Evolutionary conservation across 2,888 invertebrate species (phyloP), one percentile per base, ranked within the genome.

Genomic region (Conops quadrifasciatus): DNA sequence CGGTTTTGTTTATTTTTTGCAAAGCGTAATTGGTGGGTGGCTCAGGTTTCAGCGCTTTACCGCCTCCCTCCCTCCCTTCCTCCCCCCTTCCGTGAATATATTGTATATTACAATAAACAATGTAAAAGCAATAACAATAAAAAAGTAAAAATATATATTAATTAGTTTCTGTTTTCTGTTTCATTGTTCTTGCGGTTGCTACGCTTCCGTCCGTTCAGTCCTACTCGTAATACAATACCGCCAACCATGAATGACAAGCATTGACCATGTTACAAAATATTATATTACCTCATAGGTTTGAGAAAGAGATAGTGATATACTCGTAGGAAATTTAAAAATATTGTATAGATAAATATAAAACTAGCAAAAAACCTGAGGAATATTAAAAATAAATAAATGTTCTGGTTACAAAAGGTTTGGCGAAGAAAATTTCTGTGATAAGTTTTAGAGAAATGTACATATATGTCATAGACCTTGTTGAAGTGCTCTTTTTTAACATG

Each of bases 201-300:
- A 13, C 13, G 28, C 36, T n/a, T 2, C n/a, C 28, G 15, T 15
- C 36, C 19, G 59, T 59, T 24, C 15, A 16, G 49, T 21, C 11
- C 36, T 60, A 15, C 19, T 28, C n/a, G 1, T 53, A 24, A 53
- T 21, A 24, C 58, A 15, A 24, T 24, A 15, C 15, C 58, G 24
- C 3, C 49, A 19, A 49, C 49, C 2, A 49, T 19, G 49, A 49
- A 19, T 62, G 62, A 15, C 2, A 19, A n/a, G 7, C 45, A 36
- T 62, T 21, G 62, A 24, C 62, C 62, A 21, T 62, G 62, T 62
- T 24, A 19, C 4, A 21, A 62, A 62, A 43, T 62, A 62, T 62
- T 45, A 45, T 9, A 62, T 62, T 62, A 45, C 62, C 11, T 15
- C 62, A 24, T 3, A 19, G 24, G 24, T 26, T 1, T 15, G 28